A percentile compares a stretch with the other conserved stretches of the same genome.
These are phyloP conservation scores for Parnassius apollo DNA, from an alignment of 2,888 invertebrate genomes.

Conservation along the genomic window DNA sequence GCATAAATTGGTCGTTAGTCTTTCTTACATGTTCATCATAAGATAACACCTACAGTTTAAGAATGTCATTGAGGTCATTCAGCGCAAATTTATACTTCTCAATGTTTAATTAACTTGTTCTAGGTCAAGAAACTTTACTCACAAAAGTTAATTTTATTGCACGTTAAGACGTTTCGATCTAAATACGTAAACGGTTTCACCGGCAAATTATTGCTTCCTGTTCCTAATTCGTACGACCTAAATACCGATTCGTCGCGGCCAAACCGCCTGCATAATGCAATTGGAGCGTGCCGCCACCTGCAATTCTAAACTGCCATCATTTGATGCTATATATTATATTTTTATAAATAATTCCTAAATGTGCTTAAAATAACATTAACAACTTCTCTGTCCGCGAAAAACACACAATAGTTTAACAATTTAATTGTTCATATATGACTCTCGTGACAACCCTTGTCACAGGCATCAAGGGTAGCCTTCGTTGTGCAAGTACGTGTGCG, in stretches of 20 bases:
- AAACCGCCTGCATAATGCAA: slow-evolving; percentile 65
- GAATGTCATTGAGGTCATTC: too few relatives aligned
- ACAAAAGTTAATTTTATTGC: slow-evolving; percentile 11
- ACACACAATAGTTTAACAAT: too few relatives aligned
- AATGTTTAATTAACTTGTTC: slow-evolving; percentile 8
- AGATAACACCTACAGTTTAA: too few relatives aligned
- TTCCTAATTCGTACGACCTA: slow-evolving; percentile 55
- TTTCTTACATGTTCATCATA: too few relatives aligned
- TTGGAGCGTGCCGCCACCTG: slow-evolving; percentile 65
- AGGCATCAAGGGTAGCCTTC: too few relatives aligned
- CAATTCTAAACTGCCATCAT: slow-evolving; percentile 44
- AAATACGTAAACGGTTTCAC: slow-evolving; percentile 25
- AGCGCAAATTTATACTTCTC: too few relatives aligned
- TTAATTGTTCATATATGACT: too few relatives aligned
- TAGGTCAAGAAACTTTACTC: slow-evolving; percentile 12
- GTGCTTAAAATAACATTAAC: too few relatives aligned
- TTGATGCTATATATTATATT: slow-evolving; percentile 29
- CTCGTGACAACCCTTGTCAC: too few relatives aligned
- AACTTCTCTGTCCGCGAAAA: too few relatives aligned
- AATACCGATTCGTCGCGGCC: slow-evolving; percentile 57
- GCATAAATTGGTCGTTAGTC: too few relatives aligned
- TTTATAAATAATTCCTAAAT: slow-evolving; percentile 33
- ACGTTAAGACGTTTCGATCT: slow-evolving; percentile 13
- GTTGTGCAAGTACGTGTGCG: too few relatives aligned
- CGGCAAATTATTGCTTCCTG: slow-evolving; percentile 33